A percentile compares a stretch with the other conserved stretches of the same genome.
These are phyloP conservation scores for Chaenodraco wilsoni DNA, from an alignment of 2,797 vertebrate species.

Conservation along the genomic window DNA sequence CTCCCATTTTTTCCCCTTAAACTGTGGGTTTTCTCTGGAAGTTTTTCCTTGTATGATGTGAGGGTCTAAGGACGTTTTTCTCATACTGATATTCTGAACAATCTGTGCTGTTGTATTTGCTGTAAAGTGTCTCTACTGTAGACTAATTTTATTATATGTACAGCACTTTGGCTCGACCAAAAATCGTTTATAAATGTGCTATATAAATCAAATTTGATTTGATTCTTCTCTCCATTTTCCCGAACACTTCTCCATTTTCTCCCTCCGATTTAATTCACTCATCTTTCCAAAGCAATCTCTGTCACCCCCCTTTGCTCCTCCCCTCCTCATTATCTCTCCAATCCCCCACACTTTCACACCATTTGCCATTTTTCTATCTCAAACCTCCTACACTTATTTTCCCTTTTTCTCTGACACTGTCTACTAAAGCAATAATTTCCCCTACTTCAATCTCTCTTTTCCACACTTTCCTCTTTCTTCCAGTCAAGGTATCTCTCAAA, in stretches of 20 bases:
- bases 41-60: too few species aligned
- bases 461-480: slow-evolving; percentile 12
- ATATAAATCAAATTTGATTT: too few species aligned
- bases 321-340: not conserved
- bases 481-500: slow-evolving; percentile 46
- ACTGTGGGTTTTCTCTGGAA: too few species aligned
- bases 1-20: too few species aligned
- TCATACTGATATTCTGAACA: too few species aligned
- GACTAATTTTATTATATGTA: too few species aligned
- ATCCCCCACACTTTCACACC: not conserved
- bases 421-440: slow-evolving; percentile 33
- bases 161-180: too few species aligned
- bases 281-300: slow-evolving; percentile 44
- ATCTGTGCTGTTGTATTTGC: too few species aligned
- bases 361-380: slow-evolving; percentile 22
- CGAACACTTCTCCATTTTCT: slow-evolving; percentile 14
- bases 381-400: slow-evolving; percentile 7
- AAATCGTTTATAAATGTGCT: too few species aligned
- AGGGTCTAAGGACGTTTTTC: too few species aligned
- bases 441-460: not conserved
- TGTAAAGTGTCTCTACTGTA: too few species aligned
- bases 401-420: slow-evolving; percentile 19
- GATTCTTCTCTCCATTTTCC: slow-evolving; percentile 21
- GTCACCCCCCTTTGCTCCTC: not conserved
- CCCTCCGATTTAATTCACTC: slow-evolving; percentile 51